Evolutionary conservation across 2,113 vertebrate species (phyloP).

Genomic region (Argyrosomus japonicus): DNA sequence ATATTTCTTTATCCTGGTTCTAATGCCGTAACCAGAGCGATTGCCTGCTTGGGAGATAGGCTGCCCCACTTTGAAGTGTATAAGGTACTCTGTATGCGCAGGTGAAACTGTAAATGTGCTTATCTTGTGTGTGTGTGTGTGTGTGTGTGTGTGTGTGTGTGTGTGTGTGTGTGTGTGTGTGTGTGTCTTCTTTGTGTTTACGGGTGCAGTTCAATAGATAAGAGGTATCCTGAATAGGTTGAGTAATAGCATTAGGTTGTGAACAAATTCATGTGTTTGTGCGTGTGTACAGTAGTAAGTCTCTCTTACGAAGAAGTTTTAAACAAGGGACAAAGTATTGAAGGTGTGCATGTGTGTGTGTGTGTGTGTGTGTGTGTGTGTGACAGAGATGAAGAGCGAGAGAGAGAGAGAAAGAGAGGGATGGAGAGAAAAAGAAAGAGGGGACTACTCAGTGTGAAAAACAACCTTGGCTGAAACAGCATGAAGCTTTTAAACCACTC

Average conservation of each 20-base stretch:
- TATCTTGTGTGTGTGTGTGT: slow-evolving; percentile 66
- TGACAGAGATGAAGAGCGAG: neutral
- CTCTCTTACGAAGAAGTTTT: slow-evolving; percentile 44
- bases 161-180: slow-evolving; percentile 15
- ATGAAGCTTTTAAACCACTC: slow-evolving; percentile 71
- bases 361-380: neutral
- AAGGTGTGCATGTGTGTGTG: neutral
- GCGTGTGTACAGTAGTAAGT: slow-evolving; percentile 31
- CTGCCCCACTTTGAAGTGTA: slow-evolving; percentile 74
- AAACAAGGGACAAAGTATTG: slow-evolving; percentile 36
- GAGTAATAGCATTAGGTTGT: slow-evolving; percentile 65
- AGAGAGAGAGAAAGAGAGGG: neutral
- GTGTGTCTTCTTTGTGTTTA: slow-evolving; percentile 62
- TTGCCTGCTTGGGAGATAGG: slow-evolving; percentile 63
- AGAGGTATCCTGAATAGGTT: slow-evolving; percentile 61
- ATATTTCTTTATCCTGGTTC: slow-evolving; percentile 70
- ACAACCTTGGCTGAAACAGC: slow-evolving; percentile 67
- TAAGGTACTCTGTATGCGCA: slow-evolving; percentile 68
- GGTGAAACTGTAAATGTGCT: slow-evolving; percentile 77
- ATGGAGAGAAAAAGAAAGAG: slow-evolving; percentile 16
- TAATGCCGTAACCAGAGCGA: slow-evolving; percentile 65
- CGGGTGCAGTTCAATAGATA: slow-evolving; percentile 67
- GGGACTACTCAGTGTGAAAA: slow-evolving; percentile 57
- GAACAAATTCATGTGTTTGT: slow-evolving; percentile 49
- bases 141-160: slow-evolving; percentile 33